Evolutionary conservation across 2,888 invertebrate species (phyloP), one percentile per base, ranked within the genome.

Genomic region (Epinotia ramella): DNA sequence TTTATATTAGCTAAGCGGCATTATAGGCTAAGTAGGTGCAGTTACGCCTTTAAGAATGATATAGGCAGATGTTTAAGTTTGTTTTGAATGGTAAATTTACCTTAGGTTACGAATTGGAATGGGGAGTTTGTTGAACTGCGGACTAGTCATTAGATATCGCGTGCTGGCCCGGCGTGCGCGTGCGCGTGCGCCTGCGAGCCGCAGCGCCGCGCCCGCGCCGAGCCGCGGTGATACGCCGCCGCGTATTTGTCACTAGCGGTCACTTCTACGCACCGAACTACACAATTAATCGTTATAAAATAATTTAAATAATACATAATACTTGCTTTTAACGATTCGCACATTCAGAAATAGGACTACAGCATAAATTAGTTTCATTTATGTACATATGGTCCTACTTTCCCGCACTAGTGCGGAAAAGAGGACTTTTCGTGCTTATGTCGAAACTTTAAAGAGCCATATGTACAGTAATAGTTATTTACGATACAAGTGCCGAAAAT

Each of bases 51-150:
- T 60, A 75, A 59, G 59, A 62, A 63, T 44, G 40, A 44, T 44
- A 60, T 6, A 63, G n/a, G 53, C 53, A n/a, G 57, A 65, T 63
- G 44, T 65, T 59, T 49, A 40, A 12, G 33, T 65, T 74, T 59
- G 40, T 59, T 63, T 76, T 67, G 60, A 12, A 56, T 56, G 20
- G 44, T 66, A 63, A 66, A 67, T 76, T 76, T 76, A 76, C 76
- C 76, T 76, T 72, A 57, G 53, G 44, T 76, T 71, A 72, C 53
- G 72, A 68, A 88, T 90, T 90, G 85, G 89, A 93, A 91, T 88
- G 82, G 87, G 84, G 83, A 90, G 94, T 93, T 93, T 91, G 86
- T 93, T 93, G 94, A 93, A 92, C 94, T 89, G 86, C 86, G 91
- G 91, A 90, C 90, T 87, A 89, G 89, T 91, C 89, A 93, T 93